Base-by-base conservation (phyloP, 2,888 invertebrate species). In the Athrips mouffetella region DNA sequence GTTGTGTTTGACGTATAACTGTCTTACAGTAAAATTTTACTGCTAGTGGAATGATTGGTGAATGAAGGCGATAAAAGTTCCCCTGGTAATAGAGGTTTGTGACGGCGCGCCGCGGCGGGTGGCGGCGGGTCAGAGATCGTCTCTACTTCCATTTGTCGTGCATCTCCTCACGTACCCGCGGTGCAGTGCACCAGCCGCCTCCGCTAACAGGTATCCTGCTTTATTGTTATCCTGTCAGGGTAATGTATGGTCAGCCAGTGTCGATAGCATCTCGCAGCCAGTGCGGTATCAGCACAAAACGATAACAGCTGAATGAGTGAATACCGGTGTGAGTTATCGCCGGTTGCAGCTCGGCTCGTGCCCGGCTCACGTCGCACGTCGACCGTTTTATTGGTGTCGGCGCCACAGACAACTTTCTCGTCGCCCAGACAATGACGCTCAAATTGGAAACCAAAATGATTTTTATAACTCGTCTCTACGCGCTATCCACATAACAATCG, bases 351-450 rank as follows among this genome's bases (percentile, higher is more conserved):
- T 60, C 58, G 59, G 53, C 63, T 55, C 61, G 63, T 52, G 45
- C 55, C 55, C 59, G 60, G 58, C 58, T 53, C 63, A 55, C 60
- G 62, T 51, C 60, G 70, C 81, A 72, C 80, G 80, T 78, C 73
- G 76, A 70, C 76, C 58, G 72, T 76, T 83, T 84, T 87, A 87
- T 87, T 84, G 77, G 78, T 78, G 81, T 75, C 80, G 86, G 87
- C 86, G 87, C 87, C 87, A 83, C 71, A 64, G 70, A 75, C 76
- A 80, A 82, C 87, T 87, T 87, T 88, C 87, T 76, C 85, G 73
- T 80, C 82, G 75, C 80, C 68, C 77, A 78, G 79, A 84, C 86
- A 87, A 83, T 80, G 75, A 80, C 72, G 70, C 74, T 82, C 80
- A 82, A 87, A 85, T 87, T 82, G 80, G 79, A 78, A 76, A 78